These are phyloP conservation scores for Rhabdophis nuchalis DNA, from an alignment of 2,797 vertebrate species.

Conservation along the genomic window DNA sequence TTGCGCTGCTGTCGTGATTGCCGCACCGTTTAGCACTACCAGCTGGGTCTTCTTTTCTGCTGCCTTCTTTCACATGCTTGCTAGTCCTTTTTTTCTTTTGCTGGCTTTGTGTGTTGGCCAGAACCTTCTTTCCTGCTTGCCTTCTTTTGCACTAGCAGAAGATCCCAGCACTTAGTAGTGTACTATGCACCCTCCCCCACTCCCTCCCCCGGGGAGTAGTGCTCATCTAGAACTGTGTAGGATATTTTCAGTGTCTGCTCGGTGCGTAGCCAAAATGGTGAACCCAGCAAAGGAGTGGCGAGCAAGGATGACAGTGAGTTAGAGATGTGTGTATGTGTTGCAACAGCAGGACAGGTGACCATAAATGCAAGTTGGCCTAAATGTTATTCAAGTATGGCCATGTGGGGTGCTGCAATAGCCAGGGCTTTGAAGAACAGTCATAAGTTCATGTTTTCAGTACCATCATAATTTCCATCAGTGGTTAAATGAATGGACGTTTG, in stretches of 20 bases:
- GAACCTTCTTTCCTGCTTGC: neutral
- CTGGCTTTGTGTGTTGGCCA: neutral
- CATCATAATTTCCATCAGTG: neutral
- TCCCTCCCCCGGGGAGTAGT: neutral
- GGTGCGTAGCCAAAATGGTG: neutral
- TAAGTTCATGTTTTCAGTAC: neutral
- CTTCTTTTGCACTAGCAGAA: neutral
- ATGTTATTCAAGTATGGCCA: neutral
- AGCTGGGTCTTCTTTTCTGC: neutral
- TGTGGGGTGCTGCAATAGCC: neutral
- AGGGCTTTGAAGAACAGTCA: neutral
- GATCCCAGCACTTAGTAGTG: neutral
- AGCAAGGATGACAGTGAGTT: neutral
- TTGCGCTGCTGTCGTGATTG: neutral
- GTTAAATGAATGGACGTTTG: neutral
- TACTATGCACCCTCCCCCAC: neutral
- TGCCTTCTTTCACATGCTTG: neutral
- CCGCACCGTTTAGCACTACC: neutral
- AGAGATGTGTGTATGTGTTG: neutral
- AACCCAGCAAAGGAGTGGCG: neutral
- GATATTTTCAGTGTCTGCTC: neutral
- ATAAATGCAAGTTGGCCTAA: neutral
- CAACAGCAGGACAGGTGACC: neutral
- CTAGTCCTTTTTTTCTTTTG: neutral
- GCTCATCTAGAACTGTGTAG: neutral